Evolutionary conservation across 2,113 vertebrate species (phyloP).

Genomic region (Syngnathoides biaculeatus): DNA sequence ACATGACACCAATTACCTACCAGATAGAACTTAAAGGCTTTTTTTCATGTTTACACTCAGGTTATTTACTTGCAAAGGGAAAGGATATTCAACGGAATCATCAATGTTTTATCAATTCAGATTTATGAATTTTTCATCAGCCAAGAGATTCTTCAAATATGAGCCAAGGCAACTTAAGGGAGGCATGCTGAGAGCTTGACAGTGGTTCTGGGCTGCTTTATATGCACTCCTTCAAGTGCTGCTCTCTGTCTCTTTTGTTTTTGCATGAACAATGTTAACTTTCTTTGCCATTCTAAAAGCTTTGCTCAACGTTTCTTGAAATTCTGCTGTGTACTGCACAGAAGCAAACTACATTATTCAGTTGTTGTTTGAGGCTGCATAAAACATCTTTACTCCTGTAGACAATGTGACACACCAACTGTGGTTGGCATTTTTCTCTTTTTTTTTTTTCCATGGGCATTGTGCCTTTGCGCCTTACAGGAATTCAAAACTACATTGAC

Average conservation of each 20-base stretch:
- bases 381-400: not conserved
- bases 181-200: conserved; percentile 29
- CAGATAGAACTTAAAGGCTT: conserved; percentile 5
- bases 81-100: conserved; percentile 44
- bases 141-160: conserved; percentile 51
- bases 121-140: conserved; percentile 58
- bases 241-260: conserved; percentile 10
- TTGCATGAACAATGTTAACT: conserved; percentile 12
- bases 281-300: conserved; percentile 9
- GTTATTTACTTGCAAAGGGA: conserved; percentile 29
- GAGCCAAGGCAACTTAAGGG: conserved; percentile 28
- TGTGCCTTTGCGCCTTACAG: not conserved
- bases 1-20: conserved; percentile 7
- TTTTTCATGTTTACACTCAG: conserved; percentile 32
- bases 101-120: conserved; percentile 61
- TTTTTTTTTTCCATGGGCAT: not conserved
- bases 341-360: not conserved
- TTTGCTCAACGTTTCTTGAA: not conserved
- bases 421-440: not conserved
- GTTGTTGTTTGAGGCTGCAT: not conserved
- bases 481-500: not conserved
- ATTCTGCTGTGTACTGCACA: not conserved
- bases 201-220: conserved; percentile 40
- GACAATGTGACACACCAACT: not conserved
- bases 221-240: conserved; percentile 20